Evolutionary conservation across 2,113 vertebrate genomes (phyloP).

Genomic region (Ochotona curzoniae): DNA sequence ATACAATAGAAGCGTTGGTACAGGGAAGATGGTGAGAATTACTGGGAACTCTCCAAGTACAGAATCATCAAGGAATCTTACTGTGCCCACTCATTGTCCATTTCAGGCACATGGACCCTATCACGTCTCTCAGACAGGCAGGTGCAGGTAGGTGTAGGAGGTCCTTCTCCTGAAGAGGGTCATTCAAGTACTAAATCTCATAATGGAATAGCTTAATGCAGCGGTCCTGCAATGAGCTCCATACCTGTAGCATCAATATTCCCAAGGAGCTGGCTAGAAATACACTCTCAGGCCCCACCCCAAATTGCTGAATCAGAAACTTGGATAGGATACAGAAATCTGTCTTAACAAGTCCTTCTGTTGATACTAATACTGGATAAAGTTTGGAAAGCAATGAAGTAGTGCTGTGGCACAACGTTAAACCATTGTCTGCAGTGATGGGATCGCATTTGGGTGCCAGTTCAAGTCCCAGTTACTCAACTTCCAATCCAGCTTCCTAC

Average conservation of each 20-base stretch:
- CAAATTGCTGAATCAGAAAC: not conserved
- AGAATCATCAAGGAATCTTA: not conserved
- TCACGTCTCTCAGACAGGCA: not conserved
- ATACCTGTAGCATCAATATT: not conserved
- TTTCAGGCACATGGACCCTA: not conserved
- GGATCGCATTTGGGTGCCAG: too few species aligned
- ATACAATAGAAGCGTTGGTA: not conserved
- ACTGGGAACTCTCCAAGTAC: not conserved
- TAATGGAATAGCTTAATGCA: not conserved
- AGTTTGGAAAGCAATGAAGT: not conserved
- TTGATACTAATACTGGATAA: not conserved
- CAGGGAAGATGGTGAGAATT: not conserved
- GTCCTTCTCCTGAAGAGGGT: not conserved
- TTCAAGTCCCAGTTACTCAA: too few species aligned
- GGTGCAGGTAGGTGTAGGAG: not conserved
- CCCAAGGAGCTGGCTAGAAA: slow-evolving; percentile 2
- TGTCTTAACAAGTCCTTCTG: not conserved
- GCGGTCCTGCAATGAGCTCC: not conserved
- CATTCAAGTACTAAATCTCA: not conserved
- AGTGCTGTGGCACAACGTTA: too few species aligned
- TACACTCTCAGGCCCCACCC: not conserved
- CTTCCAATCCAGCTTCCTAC: too few species aligned
- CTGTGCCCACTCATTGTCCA: not conserved
- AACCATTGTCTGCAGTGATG: too few species aligned
- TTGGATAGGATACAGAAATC: not conserved